Percentiles rank a stretch among this genome's conserved stretches.
Evolutionary conservation across 2,797 vertebrate genomes (phyloP).

Genomic region (Rachycentron canadum): DNA sequence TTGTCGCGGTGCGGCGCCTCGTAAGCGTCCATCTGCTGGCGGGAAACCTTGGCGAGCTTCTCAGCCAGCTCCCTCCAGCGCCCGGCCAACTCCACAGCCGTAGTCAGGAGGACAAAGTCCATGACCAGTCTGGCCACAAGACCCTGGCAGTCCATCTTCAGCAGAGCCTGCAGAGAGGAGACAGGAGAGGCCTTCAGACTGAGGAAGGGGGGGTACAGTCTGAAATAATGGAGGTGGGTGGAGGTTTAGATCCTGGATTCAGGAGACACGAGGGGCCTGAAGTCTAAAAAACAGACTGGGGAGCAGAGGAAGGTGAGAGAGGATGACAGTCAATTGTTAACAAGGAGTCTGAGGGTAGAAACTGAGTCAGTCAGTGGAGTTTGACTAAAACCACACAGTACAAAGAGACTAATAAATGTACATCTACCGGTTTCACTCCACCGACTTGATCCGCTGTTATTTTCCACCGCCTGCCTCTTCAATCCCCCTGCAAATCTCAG

Average conservation of each 20-base stretch:
- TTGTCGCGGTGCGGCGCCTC: conserved; percentile 95
- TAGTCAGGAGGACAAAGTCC: conserved; percentile 97
- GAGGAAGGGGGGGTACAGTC: not conserved
- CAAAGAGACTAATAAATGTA: conserved; percentile 28
- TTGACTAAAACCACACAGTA: conserved; percentile 5
- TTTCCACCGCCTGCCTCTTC: conserved; percentile 27
- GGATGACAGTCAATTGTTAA: not conserved
- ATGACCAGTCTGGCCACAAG: conserved; percentile 94
- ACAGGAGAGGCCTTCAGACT: not conserved
- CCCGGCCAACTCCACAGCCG: conserved; percentile 93
- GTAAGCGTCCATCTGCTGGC: conserved; percentile 96
- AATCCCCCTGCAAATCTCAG: conserved; percentile 43
- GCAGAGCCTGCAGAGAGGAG: conserved; percentile 86
- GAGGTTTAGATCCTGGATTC: not conserved
- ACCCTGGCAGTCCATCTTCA: conserved; percentile 98
- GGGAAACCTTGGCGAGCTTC: conserved; percentile 92
- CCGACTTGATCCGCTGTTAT: conserved; percentile 25
- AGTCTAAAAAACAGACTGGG: not conserved
- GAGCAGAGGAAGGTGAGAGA: not conserved
- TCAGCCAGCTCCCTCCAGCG: conserved; percentile 97
- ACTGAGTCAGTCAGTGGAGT: not conserved
- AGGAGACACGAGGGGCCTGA: not conserved
- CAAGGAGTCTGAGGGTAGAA: conserved; percentile 9
- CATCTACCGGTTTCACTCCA: conserved; percentile 36
- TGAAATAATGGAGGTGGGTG: not conserved